These are phyloP conservation scores for Gadus chalcogrammus DNA, from an alignment of 2,113 vertebrate species.

Conservation along the genomic window DNA sequence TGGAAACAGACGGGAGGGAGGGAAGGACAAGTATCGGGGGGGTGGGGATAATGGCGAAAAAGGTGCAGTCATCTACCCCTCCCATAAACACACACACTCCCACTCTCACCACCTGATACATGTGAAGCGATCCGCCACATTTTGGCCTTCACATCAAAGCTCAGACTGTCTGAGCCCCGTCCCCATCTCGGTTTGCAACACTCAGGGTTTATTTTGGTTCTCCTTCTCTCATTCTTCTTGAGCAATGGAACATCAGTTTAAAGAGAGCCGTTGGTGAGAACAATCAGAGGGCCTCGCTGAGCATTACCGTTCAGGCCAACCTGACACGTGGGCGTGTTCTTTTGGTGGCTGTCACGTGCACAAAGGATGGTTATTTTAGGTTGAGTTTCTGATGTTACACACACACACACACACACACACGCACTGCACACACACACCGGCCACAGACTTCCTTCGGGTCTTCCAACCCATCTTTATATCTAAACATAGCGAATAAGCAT, in stretches of 20 bases:
- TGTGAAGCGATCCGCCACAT: slow-evolving; percentile 61
- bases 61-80: slow-evolving; percentile 51
- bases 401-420: no score
- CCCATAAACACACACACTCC: background rate
- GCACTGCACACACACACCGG: no score
- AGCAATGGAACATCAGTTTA: background rate
- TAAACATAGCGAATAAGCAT: no score
- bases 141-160: slow-evolving; percentile 60
- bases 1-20: slow-evolving; percentile 48
- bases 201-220: slow-evolving; percentile 12
- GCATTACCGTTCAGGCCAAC: no score
- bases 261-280: no score
- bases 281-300: no score
- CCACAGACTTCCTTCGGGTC: no score
- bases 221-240: slow-evolving; percentile 14
- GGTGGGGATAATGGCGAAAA: slow-evolving; percentile 8
- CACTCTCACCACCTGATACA: slow-evolving; percentile 49
- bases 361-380: no score
- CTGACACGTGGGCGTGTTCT: no score
- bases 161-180: slow-evolving; percentile 53
- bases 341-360: no score
- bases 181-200: slow-evolving; percentile 53
- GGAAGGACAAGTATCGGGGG: slow-evolving; percentile 37
- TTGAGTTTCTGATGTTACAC: no score
- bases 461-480: no score